Conservation (phyloP, 2,113 vertebrate species). For the Barbus barbus region DNA sequence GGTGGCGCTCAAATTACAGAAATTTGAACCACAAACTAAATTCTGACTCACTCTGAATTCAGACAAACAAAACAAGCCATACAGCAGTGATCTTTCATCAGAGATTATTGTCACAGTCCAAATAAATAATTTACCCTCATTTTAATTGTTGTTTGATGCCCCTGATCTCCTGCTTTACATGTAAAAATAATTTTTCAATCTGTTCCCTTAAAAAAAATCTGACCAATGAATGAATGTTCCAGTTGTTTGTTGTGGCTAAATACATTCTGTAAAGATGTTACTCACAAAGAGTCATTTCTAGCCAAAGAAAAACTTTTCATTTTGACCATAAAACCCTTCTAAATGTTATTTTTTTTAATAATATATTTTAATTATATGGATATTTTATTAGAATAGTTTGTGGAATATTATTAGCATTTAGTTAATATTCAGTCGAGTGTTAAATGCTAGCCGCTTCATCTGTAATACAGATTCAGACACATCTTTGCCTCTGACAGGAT, state of each 20-base stretch:
- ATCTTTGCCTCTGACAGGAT: conserved; percentile 9
- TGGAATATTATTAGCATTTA: not conserved
- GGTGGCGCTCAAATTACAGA: conserved; percentile 2
- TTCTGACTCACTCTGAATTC: not conserved
- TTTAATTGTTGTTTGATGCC: not conserved
- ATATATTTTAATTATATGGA: not conserved
- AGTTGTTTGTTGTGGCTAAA: not conserved
- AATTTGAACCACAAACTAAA: conserved; percentile 18
- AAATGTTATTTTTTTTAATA: not conserved
- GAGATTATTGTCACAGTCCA: not conserved
- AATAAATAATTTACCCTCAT: conserved; percentile 2
- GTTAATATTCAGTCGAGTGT: not conserved
- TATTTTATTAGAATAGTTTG: not conserved
- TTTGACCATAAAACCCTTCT: not conserved
- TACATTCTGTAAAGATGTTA: not conserved
- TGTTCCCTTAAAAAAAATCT: not conserved
- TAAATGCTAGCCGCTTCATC: not conserved
- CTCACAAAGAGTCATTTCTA: not conserved
- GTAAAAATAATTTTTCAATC: not conserved
- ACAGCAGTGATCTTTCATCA: not conserved
- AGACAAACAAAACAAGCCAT: conserved; percentile 8
- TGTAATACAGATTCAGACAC: not conserved
- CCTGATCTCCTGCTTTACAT: not conserved
- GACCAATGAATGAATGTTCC: not conserved
- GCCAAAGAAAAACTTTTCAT: not conserved